Percentiles rank a stretch among this genome's conserved stretches.
Evolutionary conservation across 1,140 invertebrate species (phyloP).

Genomic region (Danaus melanippus): DNA sequence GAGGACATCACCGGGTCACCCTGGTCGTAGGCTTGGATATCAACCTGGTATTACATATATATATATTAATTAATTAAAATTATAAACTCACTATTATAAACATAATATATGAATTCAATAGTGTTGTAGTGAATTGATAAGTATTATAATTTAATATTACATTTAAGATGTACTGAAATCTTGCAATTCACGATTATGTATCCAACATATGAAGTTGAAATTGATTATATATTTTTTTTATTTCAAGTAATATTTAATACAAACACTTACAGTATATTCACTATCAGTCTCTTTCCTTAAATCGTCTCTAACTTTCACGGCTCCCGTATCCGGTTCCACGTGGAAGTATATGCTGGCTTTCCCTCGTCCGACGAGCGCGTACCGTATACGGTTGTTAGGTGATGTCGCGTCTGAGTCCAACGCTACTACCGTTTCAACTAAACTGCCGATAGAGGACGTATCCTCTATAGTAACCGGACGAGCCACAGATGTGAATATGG

Average conservation of each 20-base stretch:
- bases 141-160: too few relatives aligned
- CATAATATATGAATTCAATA: too few relatives aligned
- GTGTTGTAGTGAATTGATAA: too few relatives aligned
- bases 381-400: conserved; percentile 84
- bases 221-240: too few relatives aligned
- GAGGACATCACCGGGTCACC: conserved; percentile 88
- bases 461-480: conserved; percentile 88
- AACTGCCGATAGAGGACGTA: conserved; percentile 84
- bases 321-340: conserved; percentile 87
- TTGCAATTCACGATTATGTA: too few relatives aligned
- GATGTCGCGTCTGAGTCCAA: conserved; percentile 87
- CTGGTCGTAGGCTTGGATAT: conserved; percentile 89
- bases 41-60: conserved; percentile 67
- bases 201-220: too few relatives aligned
- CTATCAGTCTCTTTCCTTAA: conserved; percentile 86
- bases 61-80: too few relatives aligned
- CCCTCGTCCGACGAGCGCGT: conserved; percentile 85
- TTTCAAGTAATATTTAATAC: background rate
- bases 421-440: conserved; percentile 83
- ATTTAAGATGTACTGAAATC: too few relatives aligned
- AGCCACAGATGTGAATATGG: conserved; percentile 86
- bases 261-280: conserved; percentile 79
- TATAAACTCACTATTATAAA: too few relatives aligned
- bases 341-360: conserved; percentile 88
- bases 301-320: conserved; percentile 84